These are phyloP conservation scores for Allobates femoralis DNA, from an alignment of 2,797 vertebrate genomes.

Conservation along the genomic window DNA sequence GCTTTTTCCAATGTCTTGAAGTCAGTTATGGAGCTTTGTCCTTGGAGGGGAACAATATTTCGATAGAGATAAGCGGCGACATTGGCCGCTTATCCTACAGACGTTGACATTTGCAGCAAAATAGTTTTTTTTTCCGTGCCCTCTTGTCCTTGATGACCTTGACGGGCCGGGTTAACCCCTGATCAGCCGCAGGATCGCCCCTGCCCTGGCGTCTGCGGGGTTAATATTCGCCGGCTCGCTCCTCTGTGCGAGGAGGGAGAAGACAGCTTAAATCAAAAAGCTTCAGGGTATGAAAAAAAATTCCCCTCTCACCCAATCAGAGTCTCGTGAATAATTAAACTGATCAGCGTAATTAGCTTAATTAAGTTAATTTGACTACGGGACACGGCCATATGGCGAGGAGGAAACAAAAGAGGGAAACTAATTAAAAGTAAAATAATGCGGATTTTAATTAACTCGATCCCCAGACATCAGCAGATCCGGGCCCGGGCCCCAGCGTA, in stretches of 20 bases:
- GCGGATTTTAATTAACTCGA: slow-evolving; percentile 87
- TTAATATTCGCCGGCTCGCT: slow-evolving; percentile 42
- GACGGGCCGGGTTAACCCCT: slow-evolving; percentile 5
- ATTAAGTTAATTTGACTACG: slow-evolving; percentile 90
- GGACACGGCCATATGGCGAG: slow-evolving; percentile 85
- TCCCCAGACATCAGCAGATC: slow-evolving; percentile 84
- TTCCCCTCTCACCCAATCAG: slow-evolving; percentile 80
- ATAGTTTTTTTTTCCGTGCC: neutral
- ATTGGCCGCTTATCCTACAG: neutral
- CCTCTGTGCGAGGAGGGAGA: slow-evolving; percentile 38
- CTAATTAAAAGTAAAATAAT: slow-evolving; percentile 90
- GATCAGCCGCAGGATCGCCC: neutral
- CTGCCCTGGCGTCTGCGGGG: neutral
- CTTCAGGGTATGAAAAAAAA: slow-evolving; percentile 65
- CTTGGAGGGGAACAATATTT: too few relatives aligned
- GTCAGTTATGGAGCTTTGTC: too few relatives aligned
- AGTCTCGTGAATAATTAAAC: slow-evolving; percentile 88
- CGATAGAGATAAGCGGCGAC: neutral
- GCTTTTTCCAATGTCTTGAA: too few relatives aligned
- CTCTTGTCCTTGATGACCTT: neutral
- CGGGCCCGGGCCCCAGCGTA: slow-evolving; percentile 78
- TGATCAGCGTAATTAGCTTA: slow-evolving; percentile 91
- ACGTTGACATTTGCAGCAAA: neutral
- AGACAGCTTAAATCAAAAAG: slow-evolving; percentile 64
- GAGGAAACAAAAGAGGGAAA: slow-evolving; percentile 86